Conservation (phyloP, 2,113 vertebrate genomes). For the Phylloscopus whistleri region DNA sequence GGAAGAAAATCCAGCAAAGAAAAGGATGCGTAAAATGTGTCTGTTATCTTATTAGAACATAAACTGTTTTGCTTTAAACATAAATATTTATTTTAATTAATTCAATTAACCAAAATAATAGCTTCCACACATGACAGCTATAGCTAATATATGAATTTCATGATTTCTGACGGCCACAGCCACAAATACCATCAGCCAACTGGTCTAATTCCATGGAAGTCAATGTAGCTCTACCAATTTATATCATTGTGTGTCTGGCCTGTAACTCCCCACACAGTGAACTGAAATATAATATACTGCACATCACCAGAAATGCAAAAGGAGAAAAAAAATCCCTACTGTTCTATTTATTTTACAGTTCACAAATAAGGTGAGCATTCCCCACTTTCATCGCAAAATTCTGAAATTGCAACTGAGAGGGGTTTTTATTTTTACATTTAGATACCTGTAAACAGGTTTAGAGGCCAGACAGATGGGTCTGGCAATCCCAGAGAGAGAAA, state of each 20-base stretch:
- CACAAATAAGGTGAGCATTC: not conserved
- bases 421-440: not conserved
- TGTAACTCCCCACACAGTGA: not conserved
- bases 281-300: not conserved
- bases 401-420: not conserved
- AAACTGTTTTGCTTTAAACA: slow-evolving; percentile 67
- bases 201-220: not conserved
- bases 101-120: slow-evolving; percentile 68
- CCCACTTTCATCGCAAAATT: not conserved
- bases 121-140: slow-evolving; percentile 53
- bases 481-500: slow-evolving; percentile 23
- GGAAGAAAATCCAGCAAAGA: slow-evolving; percentile 61
- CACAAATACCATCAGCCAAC: not conserved
- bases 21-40: slow-evolving; percentile 58
- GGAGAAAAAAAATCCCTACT: not conserved
- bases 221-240: not conserved
- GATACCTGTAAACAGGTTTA: not conserved
- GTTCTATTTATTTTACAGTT: not conserved
- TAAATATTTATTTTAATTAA: slow-evolving; percentile 73
- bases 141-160: slow-evolving; percentile 41
- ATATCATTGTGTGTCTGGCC: not conserved
- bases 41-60: slow-evolving; percentile 62
- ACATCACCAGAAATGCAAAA: not conserved
- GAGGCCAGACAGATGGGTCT: not conserved
- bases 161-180: slow-evolving; percentile 1